phyloP scores from a whole-genome alignment of 1,140 invertebrate genomes.

The Asobara japonica region DNA sequence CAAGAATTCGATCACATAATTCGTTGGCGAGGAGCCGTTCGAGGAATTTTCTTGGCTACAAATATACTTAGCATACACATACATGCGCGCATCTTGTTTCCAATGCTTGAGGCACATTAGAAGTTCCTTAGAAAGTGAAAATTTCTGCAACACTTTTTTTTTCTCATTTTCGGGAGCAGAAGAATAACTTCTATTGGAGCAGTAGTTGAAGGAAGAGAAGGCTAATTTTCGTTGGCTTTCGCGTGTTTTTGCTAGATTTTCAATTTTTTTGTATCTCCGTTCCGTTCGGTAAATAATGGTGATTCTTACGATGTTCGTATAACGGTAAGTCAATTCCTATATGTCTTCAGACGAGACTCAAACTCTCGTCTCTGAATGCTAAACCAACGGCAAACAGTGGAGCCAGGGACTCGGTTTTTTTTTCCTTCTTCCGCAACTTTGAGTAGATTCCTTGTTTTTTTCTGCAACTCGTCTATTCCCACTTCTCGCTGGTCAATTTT shows the following conservation, averaged over 20 bases:
- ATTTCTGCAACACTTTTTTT: no score
- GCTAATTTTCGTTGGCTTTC: not conserved
- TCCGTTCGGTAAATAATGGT: constrained; percentile 29
- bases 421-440: constrained; percentile 2
- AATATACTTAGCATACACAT: no score
- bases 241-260: not conserved
- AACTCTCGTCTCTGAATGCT: constrained; percentile 38
- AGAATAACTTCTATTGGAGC: no score
- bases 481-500: not conserved
- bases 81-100: no score
- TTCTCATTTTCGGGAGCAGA: no score
- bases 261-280: not conserved
- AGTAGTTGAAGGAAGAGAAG: no score
- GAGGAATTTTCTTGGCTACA: no score
- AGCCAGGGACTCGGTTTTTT: not conserved
- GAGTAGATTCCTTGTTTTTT: not conserved
- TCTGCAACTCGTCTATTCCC: not conserved
- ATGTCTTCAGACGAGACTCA: not conserved
- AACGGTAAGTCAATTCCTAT: constrained; percentile 43
- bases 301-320: constrained; percentile 47
- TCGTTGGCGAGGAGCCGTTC: no score
- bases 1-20: no score
- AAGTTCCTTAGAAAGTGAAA: no score
- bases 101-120: no score
- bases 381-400: constrained; percentile 29